phyloP scores from a whole-genome alignment of 2,797 vertebrate species.

The Chelon labrosus region DNA sequence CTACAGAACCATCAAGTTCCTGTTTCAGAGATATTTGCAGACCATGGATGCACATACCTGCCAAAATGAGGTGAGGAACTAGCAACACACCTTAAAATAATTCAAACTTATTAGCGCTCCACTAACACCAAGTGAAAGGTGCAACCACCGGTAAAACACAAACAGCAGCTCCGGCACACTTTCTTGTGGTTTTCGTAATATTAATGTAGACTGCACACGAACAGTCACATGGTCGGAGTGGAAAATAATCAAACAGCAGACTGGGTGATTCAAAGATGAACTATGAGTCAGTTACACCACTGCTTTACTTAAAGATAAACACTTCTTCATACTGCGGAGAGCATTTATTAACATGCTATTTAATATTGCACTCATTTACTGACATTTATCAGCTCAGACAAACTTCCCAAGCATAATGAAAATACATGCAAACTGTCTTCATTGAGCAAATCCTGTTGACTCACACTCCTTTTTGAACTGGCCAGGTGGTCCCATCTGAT shows the following conservation, averaged over 20 bases:
- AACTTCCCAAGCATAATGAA: neutral
- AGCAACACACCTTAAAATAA: neutral
- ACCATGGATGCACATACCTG: conserved; percentile 56
- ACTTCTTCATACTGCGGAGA: neutral
- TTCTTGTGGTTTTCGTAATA: conserved; percentile 44
- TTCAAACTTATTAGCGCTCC: neutral
- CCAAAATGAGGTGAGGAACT: conserved; percentile 67
- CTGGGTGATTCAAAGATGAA: conserved; percentile 21
- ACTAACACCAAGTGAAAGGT: neutral
- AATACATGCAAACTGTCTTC: neutral
- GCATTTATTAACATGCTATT: neutral
- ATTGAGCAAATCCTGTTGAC: conserved; percentile 6
- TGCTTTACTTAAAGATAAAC: neutral
- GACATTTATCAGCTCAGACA: neutral
- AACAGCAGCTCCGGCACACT: conserved; percentile 13
- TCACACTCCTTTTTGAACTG: conserved; percentile 3
- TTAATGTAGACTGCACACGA: conserved; percentile 5
- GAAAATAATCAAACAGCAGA: conserved; percentile 28
- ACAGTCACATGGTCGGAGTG: conserved; percentile 13
- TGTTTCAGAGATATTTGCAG: conserved; percentile 90
- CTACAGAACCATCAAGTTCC: conserved; percentile 87
- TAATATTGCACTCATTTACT: neutral
- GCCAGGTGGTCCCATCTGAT: conserved; percentile 52
- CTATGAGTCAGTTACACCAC: neutral
- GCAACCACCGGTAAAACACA: neutral